Evolutionary conservation across 1,140 invertebrate genomes (phyloP).

Genomic region (Wiebesia pumilae): DNA sequence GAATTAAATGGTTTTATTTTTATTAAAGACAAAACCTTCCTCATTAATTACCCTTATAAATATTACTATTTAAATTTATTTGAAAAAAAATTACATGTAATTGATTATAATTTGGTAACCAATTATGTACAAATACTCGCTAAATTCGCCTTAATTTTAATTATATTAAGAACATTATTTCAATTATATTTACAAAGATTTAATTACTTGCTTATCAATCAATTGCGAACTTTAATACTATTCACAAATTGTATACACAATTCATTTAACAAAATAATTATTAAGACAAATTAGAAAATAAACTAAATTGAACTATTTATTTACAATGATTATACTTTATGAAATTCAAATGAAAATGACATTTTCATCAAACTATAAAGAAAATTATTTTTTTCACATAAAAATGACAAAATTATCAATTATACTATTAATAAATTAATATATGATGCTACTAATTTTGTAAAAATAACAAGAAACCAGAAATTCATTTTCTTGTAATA

Average conservation of each 20-base stretch:
- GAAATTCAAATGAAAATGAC: constrained; percentile 33
- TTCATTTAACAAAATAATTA: constrained; percentile 32
- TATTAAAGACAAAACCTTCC: constrained; percentile 48
- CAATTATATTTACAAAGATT: constrained; percentile 51
- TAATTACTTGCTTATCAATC: constrained; percentile 9
- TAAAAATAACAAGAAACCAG: constrained; percentile 24
- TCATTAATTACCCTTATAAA: constrained; percentile 42
- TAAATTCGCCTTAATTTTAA: constrained; percentile 37
- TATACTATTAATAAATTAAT: constrained; percentile 33
- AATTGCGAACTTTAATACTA: constrained; percentile 40
- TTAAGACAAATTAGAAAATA: constrained; percentile 24
- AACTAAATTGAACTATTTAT: constrained; percentile 50
- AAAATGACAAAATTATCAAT: constrained; percentile 15
- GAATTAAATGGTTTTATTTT: constrained; percentile 52
- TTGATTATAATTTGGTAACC: constrained; percentile 48
- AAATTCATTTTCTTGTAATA: constrained; percentile 15
- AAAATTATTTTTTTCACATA: constrained; percentile 20
- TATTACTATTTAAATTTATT: constrained; percentile 37
- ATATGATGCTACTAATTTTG: not conserved
- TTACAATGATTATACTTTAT: constrained; percentile 40
- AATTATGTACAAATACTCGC: constrained; percentile 44
- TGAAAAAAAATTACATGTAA: constrained; percentile 29
- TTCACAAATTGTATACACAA: constrained; percentile 47
- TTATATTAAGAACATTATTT: constrained; percentile 40
- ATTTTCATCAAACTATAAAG: constrained; percentile 28